Percentiles rank a stretch among this genome's conserved stretches.
phyloP scores from a whole-genome alignment of 2,888 invertebrate species.

The Melanophora roralis region DNA sequence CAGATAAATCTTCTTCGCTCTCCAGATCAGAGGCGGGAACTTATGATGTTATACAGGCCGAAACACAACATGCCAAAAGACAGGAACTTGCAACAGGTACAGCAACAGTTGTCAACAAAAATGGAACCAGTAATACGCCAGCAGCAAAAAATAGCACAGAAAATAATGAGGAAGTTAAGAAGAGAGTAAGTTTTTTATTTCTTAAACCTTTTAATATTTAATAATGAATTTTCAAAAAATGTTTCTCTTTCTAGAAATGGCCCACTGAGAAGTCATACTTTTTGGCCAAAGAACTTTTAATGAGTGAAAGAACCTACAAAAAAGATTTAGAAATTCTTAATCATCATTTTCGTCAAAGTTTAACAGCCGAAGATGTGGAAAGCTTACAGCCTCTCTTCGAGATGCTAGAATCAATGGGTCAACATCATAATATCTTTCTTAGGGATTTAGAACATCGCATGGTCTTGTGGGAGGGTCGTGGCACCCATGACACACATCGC shows the following conservation, averaged over 20 bases:
- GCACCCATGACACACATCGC: constrained; percentile 79
- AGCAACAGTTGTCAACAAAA: constrained; percentile 64
- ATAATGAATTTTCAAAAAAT: neutral
- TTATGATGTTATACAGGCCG: constrained; percentile 76
- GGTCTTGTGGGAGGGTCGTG: constrained; percentile 84
- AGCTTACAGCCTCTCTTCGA: constrained; percentile 78
- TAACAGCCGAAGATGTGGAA: constrained; percentile 80
- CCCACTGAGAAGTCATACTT: constrained; percentile 86
- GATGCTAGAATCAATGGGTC: constrained; percentile 89
- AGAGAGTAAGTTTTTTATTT: constrained; percentile 66
- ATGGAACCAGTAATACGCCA: constrained; percentile 64
- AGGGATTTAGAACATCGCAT: constrained; percentile 87
- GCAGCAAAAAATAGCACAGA: constrained; percentile 62
- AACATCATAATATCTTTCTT: constrained; percentile 88
- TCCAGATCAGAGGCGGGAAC: constrained; percentile 77
- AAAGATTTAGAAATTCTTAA: constrained; percentile 95
- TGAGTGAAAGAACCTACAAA: constrained; percentile 97
- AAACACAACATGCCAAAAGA: constrained; percentile 74
- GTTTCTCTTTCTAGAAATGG: constrained; percentile 78
- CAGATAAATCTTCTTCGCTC: constrained; percentile 76
- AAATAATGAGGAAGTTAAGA: constrained; percentile 74
- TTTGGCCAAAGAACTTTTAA: constrained; percentile 93
- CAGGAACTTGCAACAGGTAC: constrained; percentile 71
- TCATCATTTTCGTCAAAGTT: constrained; percentile 86
- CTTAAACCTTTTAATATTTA: neutral